Percentiles rank a stretch among this genome's conserved stretches.
Evolutionary conservation across 2,888 invertebrate species (phyloP).

Genomic region (Colostygia pectinataria): DNA sequence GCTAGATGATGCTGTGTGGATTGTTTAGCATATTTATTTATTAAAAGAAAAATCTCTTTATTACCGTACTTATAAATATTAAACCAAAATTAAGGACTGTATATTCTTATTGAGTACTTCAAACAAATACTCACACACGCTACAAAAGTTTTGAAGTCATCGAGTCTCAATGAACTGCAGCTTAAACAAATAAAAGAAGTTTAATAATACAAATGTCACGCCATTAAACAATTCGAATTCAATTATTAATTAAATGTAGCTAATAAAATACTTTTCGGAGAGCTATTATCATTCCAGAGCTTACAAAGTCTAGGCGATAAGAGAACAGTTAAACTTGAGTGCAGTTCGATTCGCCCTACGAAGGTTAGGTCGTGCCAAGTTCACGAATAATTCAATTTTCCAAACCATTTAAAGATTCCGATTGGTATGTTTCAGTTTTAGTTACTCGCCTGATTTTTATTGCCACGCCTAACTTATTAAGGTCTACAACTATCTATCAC

Average conservation of each 20-base stretch:
- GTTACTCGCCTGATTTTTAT: no score
- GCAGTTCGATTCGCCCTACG: not conserved
- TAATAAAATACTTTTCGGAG: slow-evolving; percentile 4
- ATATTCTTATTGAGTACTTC: no score
- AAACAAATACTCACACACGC: no score
- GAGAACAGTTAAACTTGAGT: slow-evolving; percentile 10
- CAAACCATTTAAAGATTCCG: slow-evolving; percentile 4
- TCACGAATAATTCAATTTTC: slow-evolving; percentile 14
- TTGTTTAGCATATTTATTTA: no score
- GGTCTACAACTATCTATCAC: no score
- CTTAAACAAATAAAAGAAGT: not conserved
- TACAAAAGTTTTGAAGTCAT: no score
- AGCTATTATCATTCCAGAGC: not conserved
- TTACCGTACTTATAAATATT: no score
- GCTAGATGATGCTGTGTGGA: no score
- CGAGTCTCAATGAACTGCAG: no score
- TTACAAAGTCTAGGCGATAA: slow-evolving; percentile 10
- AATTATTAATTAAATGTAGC: slow-evolving; percentile 7
- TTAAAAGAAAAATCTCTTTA: no score
- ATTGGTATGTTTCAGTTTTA: not conserved
- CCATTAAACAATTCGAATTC: not conserved
- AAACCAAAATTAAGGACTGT: no score
- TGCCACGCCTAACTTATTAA: no score
- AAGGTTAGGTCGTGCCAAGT: slow-evolving; percentile 18
- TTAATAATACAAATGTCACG: slow-evolving; percentile 2